Conservation (phyloP, 2,888 invertebrate species). For the Drosophila recens region DNA sequence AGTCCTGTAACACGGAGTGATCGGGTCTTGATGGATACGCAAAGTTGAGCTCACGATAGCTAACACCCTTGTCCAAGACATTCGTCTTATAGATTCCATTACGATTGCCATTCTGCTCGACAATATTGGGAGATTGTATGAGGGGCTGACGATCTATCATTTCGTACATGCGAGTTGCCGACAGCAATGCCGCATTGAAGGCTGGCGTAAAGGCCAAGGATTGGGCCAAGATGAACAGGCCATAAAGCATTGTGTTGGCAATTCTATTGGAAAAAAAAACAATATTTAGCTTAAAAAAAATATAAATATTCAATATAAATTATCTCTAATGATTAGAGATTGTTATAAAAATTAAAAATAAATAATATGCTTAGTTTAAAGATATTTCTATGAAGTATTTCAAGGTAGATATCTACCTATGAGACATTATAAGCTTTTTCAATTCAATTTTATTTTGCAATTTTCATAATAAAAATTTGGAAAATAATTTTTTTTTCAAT, state of each 20-base stretch:
- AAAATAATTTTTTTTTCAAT: too few species aligned
- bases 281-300: not conserved
- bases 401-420: too few species aligned
- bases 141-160: slow-evolving; percentile 87
- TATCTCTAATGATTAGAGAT: not conserved
- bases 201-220: slow-evolving; percentile 91
- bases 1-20: slow-evolving; percentile 89
- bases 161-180: slow-evolving; percentile 89
- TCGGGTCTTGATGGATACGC: slow-evolving; percentile 93
- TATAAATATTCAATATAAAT: not conserved
- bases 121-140: slow-evolving; percentile 85
- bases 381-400: not conserved
- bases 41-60: slow-evolving; percentile 89
- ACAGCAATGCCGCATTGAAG: slow-evolving; percentile 89
- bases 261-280: slow-evolving; percentile 86
- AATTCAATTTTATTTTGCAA: too few species aligned
- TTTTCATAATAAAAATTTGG: too few species aligned
- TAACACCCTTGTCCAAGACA: slow-evolving; percentile 68
- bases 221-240: slow-evolving; percentile 91
- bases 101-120: slow-evolving; percentile 47
- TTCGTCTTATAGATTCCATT: slow-evolving; percentile 55
- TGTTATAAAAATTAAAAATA: not conserved
- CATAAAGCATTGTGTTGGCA: slow-evolving; percentile 90
- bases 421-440: too few species aligned
- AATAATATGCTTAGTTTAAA: accelerated